phyloP scores from a whole-genome alignment of 2,113 vertebrate species.

The Sapajus apella region DNA sequence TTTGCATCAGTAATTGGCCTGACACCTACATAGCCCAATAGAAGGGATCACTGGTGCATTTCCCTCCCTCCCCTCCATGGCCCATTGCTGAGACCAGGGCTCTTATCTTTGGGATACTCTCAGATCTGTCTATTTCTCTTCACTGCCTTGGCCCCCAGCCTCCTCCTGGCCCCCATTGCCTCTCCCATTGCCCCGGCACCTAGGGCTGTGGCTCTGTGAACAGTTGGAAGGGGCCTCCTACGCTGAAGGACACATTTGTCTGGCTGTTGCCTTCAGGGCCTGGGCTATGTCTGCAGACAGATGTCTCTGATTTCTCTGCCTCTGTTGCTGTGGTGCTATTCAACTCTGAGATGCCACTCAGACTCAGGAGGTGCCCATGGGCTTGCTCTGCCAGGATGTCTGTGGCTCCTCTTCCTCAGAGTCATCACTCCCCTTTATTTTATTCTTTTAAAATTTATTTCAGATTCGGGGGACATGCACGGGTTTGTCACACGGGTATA shows the following conservation, averaged over 20 bases:
- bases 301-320: background rate
- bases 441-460: too few species aligned
- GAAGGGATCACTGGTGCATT: background rate
- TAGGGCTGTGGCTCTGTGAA: fast-evolving
- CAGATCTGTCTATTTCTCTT: background rate
- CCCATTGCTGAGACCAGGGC: background rate
- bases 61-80: background rate
- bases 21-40: background rate
- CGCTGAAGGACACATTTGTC: background rate
- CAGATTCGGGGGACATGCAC: too few species aligned
- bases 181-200: background rate
- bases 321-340: background rate
- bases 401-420: background rate
- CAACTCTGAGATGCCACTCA: background rate
- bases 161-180: fast-evolving
- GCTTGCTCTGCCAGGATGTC: too few species aligned
- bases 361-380: background rate
- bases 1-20: background rate
- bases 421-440: background rate
- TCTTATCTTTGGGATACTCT: background rate
- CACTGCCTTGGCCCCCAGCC: background rate
- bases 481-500: too few species aligned
- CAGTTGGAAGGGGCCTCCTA: background rate
- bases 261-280: background rate
- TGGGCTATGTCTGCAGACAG: background rate